Evolutionary conservation across 1,140 invertebrate genomes (phyloP).

Genomic region (Drosophila dunni): DNA sequence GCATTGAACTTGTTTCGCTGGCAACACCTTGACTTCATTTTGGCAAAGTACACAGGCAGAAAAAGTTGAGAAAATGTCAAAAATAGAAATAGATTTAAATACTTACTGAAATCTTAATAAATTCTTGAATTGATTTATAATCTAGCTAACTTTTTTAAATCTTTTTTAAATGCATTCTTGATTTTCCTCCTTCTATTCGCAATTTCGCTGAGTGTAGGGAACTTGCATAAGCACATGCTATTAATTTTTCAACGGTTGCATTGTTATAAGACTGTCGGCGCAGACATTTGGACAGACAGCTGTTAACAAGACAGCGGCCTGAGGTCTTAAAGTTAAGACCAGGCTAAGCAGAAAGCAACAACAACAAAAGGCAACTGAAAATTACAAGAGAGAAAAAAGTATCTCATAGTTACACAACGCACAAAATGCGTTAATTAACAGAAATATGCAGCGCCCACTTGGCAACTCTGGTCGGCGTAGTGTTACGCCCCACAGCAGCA

Average conservation of each 20-base stretch:
- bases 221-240: conserved; percentile 39
- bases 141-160: not conserved
- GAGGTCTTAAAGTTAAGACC: conserved; percentile 22
- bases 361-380: conserved; percentile 5
- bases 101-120: no score
- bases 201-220: conserved; percentile 15
- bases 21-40: conserved; percentile 47
- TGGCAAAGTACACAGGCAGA: conserved; percentile 8
- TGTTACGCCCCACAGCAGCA: conserved; percentile 44
- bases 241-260: conserved; percentile 44
- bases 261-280: conserved; percentile 40
- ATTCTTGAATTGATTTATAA: not conserved
- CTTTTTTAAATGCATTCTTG: not conserved
- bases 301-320: conserved; percentile 42
- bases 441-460: conserved; percentile 80
- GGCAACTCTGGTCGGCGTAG: conserved; percentile 29
- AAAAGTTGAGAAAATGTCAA: not conserved
- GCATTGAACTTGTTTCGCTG: conserved; percentile 74
- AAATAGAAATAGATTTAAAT: no score
- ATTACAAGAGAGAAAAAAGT: conserved; percentile 23
- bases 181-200: not conserved
- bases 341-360: conserved; percentile 1
- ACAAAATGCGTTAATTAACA: conserved; percentile 80
- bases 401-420: conserved; percentile 64
- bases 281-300: conserved; percentile 26